These are phyloP conservation scores for Adineta ricciae DNA, from an alignment of 2,888 invertebrate genomes.

Conservation along the genomic window DNA sequence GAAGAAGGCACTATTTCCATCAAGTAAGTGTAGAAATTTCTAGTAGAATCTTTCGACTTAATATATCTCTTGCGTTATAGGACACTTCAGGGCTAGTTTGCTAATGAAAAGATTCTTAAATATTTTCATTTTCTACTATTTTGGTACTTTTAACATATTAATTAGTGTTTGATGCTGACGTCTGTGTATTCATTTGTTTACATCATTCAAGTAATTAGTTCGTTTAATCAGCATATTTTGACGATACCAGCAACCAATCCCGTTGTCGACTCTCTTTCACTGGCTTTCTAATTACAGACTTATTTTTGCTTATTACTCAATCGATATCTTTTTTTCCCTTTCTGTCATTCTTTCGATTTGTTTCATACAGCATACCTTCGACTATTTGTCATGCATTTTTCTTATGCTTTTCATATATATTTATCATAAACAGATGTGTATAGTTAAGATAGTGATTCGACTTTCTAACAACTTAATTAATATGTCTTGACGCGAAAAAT, in stretches of 20 bases:
- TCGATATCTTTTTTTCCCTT: neutral
- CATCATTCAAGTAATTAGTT: neutral
- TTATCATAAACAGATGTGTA: neutral
- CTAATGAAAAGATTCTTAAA: too few relatives aligned
- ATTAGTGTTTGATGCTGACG: neutral
- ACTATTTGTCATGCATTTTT: neutral
- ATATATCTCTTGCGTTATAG: too few relatives aligned
- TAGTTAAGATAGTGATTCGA: neutral
- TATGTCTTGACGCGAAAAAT: neutral
- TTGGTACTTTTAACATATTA: neutral
- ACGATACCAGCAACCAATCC: neutral
- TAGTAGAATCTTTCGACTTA: too few relatives aligned
- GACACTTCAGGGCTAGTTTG: too few relatives aligned
- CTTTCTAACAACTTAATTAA: neutral
- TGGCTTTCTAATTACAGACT: neutral
- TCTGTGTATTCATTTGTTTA: neutral
- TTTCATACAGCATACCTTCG: neutral
- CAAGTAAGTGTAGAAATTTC: neutral
- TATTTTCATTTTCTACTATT: too few relatives aligned
- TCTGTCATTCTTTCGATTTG: neutral
- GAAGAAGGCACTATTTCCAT: neutral
- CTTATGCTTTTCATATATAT: neutral
- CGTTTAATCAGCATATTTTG: neutral
- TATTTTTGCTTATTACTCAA: neutral
- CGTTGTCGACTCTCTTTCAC: neutral